Evolutionary conservation across 2,888 invertebrate species (phyloP), one percentile per base, ranked within the genome.

Genomic region (Spodoptera littoralis): DNA sequence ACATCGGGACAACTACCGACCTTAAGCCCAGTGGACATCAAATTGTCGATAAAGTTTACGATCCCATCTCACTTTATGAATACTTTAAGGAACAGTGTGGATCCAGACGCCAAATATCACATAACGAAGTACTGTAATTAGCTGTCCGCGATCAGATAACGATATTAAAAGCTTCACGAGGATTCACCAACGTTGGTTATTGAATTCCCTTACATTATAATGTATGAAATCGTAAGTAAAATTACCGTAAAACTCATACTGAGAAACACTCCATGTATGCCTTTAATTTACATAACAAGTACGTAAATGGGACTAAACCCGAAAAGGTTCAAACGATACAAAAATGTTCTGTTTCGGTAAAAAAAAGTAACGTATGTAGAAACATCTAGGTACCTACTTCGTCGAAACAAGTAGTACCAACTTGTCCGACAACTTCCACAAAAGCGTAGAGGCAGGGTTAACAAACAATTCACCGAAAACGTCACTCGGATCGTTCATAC

Each of bases 31-130:
- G 74, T 78, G 70, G 55, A 66, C 68, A 82, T 84, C 82, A 82
- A 76, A 80, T 79, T 64, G 80, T 79, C 86, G 74, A 86, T 88
- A 89, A 89, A 88, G 48, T 90, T 89, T 87, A 88, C 80, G 77
- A 67, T 55, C 70, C 70, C 74, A 73, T 81, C 70, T 55, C 70
- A 78, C 76, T 86, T 87, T 84, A 88, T 84, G 73, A 77, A 70
- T 71, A 80, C 82, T 71, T 83, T 85, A 83, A 83, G 79, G 67
- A 77, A 62, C 67, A 66, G 66, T 62, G 70, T 62, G 70, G 67
- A 74, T 57, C 48, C 67, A 73, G 59, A 63, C 55, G 60, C 70
- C 68, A 61, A 76, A 78, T 79, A 78, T 78, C 77, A 72, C 67
- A 77, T 81, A 70, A 75, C 76, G 76, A 64, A 77, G 67, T 71